Evolutionary conservation across 2,113 vertebrate species (phyloP).

Genomic region (Leuciscus idus): DNA sequence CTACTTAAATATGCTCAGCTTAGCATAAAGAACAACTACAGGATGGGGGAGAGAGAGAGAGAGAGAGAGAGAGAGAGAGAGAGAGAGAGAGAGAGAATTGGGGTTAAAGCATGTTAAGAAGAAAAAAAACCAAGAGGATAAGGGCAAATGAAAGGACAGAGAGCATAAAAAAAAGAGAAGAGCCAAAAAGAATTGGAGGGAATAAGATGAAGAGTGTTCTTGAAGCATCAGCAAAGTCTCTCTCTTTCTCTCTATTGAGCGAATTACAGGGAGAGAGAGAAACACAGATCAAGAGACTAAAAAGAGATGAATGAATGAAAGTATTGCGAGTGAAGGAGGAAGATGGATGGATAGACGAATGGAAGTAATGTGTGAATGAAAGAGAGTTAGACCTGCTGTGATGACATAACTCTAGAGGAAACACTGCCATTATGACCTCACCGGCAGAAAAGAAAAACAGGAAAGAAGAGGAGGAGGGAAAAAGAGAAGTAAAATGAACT

Average conservation of each 20-base stretch:
- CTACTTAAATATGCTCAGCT: slow-evolving; percentile 41
- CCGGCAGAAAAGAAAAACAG: slow-evolving; percentile 20
- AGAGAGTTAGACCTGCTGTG: slow-evolving; percentile 12
- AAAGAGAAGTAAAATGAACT: neutral
- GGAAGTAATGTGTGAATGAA: slow-evolving; percentile 35
- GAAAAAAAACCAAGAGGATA: neutral
- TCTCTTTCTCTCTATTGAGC: neutral
- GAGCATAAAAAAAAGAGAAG: neutral
- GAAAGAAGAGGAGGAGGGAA: neutral
- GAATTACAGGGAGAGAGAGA: neutral
- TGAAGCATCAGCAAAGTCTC: slow-evolving; percentile 68
- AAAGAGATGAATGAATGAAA: slow-evolving; percentile 35
- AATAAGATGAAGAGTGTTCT: slow-evolving; percentile 47
- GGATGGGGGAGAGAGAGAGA: slow-evolving; percentile 6
- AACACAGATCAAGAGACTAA: slow-evolving; percentile 20
- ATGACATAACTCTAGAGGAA: slow-evolving; percentile 33
- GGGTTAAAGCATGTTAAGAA: slow-evolving; percentile 17
- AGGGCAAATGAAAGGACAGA: slow-evolving; percentile 22
- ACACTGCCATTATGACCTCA: slow-evolving; percentile 32
- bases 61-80: neutral
- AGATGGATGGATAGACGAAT: slow-evolving; percentile 33
- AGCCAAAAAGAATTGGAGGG: slow-evolving; percentile 15
- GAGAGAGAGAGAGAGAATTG: neutral
- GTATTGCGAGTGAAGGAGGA: slow-evolving; percentile 33
- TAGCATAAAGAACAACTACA: slow-evolving; percentile 41